These are phyloP conservation scores for Cyprinodon diabolis DNA, from an alignment of 2,797 vertebrate genomes.

Conservation along the genomic window DNA sequence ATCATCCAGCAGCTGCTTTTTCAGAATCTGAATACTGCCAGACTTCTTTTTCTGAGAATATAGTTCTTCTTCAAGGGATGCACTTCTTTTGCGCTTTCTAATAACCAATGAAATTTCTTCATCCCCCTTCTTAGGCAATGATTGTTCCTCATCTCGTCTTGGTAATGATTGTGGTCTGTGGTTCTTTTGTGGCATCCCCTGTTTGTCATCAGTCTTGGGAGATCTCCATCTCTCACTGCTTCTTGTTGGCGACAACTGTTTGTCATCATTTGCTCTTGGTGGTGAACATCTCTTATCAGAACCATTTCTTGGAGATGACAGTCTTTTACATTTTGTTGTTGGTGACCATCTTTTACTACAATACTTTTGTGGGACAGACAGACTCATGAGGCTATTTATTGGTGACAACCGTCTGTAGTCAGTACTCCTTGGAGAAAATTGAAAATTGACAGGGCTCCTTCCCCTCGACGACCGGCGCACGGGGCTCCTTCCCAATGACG, in stretches of 20 bases:
- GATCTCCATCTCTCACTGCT: neutral
- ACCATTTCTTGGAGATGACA: neutral
- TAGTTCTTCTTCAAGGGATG: neutral
- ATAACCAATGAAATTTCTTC: neutral
- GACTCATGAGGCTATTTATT: too few relatives aligned
- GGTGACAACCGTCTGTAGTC: neutral
- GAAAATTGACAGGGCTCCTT: too few relatives aligned
- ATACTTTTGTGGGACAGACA: too few relatives aligned
- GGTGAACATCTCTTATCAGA: neutral
- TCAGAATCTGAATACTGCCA: constrained; percentile 61
- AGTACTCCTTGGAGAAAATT: neutral
- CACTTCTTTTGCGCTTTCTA: neutral
- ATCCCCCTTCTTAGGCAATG: neutral
- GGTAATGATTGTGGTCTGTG: neutral
- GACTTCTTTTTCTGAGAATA: constrained; percentile 5
- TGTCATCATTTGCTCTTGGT: neutral
- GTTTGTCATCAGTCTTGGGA: neutral
- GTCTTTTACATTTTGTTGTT: constrained; percentile 22
- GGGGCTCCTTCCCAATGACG: too few relatives aligned
- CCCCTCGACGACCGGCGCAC: too few relatives aligned
- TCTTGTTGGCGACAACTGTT: neutral
- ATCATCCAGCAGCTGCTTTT: constrained; percentile 73
- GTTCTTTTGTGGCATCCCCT: neutral
- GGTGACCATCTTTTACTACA: neutral
- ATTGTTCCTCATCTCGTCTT: neutral